These are phyloP conservation scores for Arvicola amphibius DNA, from an alignment of 2,797 vertebrate species.

Conservation along the genomic window DNA sequence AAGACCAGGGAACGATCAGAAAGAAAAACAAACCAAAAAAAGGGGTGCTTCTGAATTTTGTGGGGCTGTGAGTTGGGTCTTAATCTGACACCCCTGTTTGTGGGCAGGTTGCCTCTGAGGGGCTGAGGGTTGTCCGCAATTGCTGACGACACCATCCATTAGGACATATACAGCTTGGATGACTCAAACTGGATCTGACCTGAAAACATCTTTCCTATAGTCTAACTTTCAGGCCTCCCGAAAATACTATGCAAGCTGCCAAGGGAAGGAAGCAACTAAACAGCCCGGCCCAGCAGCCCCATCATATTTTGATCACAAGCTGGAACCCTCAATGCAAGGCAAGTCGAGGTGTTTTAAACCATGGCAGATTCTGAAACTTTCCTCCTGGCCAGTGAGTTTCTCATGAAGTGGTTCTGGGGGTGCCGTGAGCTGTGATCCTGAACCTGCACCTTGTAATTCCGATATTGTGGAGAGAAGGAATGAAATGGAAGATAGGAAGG, in stretches of 20 bases:
- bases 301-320: not conserved
- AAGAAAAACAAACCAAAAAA: not conserved
- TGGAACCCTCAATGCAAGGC: rapidly evolving
- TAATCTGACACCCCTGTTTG: not conserved
- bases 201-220: not conserved
- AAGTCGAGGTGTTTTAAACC: not conserved
- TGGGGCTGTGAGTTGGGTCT: not conserved
- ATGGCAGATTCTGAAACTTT: not conserved
- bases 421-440: not conserved
- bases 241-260: not conserved
- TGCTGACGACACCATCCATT: not conserved
- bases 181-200: not conserved
- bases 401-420: not conserved
- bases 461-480: not conserved
- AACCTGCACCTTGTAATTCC: no score
- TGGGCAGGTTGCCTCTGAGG: not conserved
- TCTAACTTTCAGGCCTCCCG: not conserved
- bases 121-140: no score
- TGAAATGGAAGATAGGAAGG: not conserved
- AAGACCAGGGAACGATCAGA: not conserved
- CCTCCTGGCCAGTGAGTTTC: not conserved
- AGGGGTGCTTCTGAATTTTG: rapidly evolving
- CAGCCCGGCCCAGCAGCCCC: not conserved
- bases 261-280: not conserved
- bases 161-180: not conserved